Base-by-base conservation (phyloP, 2,888 invertebrate species). In the Pherbina coryleti region DNA sequence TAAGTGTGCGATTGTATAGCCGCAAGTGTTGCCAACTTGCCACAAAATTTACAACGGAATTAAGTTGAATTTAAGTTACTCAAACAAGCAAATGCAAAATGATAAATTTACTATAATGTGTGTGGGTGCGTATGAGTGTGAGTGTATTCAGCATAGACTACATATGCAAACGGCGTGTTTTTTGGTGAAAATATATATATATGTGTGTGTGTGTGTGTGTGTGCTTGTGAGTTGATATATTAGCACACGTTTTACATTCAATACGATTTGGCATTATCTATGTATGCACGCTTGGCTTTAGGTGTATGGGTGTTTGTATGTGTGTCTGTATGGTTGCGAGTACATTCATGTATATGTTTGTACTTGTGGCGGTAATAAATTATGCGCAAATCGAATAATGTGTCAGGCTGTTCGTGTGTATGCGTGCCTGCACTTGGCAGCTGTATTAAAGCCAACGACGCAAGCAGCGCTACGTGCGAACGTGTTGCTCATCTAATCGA, bases 341-440 rank as follows among this genome's bases (percentile, higher is more conserved):
- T 44, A 34, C 62, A 69, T 19, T n/a, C 31, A 25, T 64, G 64
- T 69, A 44, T 60, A 44, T 60, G 76, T 44, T 71, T 64, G 64
- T 69, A 25, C 78, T 51, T 60, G 67, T 78, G 60, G 9, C 64
- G 70, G 77, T 75, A 80, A 80, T 80, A 80, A 80, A 80, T 80
- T 80, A 80, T 80, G 80, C 80, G 77, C 57, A 81, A 78, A 79
- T 80, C 79, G 78, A 80, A 78, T 79, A 60, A 82, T 78, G 79
- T 81, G 80, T 72, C 19, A 37, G 60, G 22, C 28, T 60, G 60
- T 60, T 28, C 60, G 60, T 14, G 55, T 74, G 64, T 25, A 44
- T 55, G 22, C 69, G 25, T 62, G 14, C 17, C 19, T 57, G 60
- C 37, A 44, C 55, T 49, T 55, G 67, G 51, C 70, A 72, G 22